Percentiles rank a stretch among this genome's conserved stretches.
These are phyloP conservation scores for Drepana arcuata DNA, from an alignment of 1,140 invertebrate genomes.

Conservation along the genomic window DNA sequence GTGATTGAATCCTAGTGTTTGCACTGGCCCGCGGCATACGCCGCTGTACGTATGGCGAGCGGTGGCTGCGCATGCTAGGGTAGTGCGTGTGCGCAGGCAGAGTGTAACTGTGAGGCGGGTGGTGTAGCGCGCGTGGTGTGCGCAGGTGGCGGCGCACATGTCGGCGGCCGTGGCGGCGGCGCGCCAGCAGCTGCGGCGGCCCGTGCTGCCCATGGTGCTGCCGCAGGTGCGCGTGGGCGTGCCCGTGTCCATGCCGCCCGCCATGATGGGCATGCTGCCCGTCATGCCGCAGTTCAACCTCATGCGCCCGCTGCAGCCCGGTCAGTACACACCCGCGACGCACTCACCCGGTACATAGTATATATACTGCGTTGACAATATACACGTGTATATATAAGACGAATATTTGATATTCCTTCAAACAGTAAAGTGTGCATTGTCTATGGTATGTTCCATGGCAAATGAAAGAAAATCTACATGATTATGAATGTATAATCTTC, in stretches of 20 bases:
- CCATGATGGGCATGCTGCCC: conserved; percentile 71
- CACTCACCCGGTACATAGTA: too few relatives aligned
- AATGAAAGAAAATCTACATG: too few relatives aligned
- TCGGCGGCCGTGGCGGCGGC: conserved; percentile 28
- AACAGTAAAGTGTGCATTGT: too few relatives aligned
- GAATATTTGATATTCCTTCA: too few relatives aligned
- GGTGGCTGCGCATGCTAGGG: neutral
- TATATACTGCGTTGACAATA: too few relatives aligned
- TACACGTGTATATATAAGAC: too few relatives aligned
- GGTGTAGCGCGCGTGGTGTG: conserved; percentile 2
- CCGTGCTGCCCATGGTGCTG: conserved; percentile 36
- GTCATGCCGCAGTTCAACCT: conserved; percentile 82
- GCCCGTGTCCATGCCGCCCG: conserved; percentile 52
- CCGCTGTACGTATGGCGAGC: neutral
- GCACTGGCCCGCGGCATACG: too few relatives aligned
- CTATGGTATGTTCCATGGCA: too few relatives aligned
- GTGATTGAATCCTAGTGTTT: too few relatives aligned
- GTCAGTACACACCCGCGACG: conserved; percentile 56
- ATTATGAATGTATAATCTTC: too few relatives aligned
- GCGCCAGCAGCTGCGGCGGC: conserved; percentile 29
- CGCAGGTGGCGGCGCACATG: conserved; percentile 63
- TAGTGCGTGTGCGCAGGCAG: too few relatives aligned
- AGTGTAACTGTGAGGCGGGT: too few relatives aligned
- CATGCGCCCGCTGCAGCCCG: conserved; percentile 77
- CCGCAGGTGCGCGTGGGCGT: conserved; percentile 47